Evolutionary conservation across 2,797 vertebrate genomes (phyloP).

Genomic region (Peromyscus eremicus): DNA sequence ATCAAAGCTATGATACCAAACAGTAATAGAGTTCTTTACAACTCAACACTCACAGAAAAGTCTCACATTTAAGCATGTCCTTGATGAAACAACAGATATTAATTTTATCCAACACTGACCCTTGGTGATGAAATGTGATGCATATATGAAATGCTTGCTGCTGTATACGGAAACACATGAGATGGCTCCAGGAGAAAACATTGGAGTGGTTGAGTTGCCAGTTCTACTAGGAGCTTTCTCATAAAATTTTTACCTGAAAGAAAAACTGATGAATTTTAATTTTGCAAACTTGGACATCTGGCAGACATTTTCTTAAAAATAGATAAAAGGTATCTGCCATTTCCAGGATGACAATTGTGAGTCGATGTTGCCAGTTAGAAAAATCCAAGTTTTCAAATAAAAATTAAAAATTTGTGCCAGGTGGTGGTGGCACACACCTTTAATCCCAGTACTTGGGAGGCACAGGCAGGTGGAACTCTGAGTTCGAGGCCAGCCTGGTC

Average conservation of each 20-base stretch:
- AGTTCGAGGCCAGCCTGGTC: too few relatives aligned
- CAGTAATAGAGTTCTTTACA: neutral
- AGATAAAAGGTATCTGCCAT: neutral
- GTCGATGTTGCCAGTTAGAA: neutral
- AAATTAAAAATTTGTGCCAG: neutral
- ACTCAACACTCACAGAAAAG: neutral
- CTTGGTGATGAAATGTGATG: conserved; percentile 26
- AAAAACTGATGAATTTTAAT: conserved; percentile 7
- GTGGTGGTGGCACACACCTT: too few relatives aligned
- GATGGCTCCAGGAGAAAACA: neutral
- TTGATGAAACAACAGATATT: neutral
- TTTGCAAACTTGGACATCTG: neutral
- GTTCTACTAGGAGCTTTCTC: neutral
- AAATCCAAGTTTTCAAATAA: conserved; percentile 6
- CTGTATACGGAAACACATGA: neutral
- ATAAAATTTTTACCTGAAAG: conserved; percentile 20
- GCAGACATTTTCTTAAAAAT: neutral
- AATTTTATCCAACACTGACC: conserved; percentile 15
- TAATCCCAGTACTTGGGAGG: too few relatives aligned
- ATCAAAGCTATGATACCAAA: neutral
- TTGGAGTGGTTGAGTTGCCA: neutral
- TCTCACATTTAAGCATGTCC: conserved; percentile 22
- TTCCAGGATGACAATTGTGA: conserved; percentile 18
- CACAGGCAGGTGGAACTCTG: too few relatives aligned
- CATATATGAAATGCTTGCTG: neutral